phyloP scores from a whole-genome alignment of 1,140 invertebrate species.

The Diploscapter pachys region DNA sequence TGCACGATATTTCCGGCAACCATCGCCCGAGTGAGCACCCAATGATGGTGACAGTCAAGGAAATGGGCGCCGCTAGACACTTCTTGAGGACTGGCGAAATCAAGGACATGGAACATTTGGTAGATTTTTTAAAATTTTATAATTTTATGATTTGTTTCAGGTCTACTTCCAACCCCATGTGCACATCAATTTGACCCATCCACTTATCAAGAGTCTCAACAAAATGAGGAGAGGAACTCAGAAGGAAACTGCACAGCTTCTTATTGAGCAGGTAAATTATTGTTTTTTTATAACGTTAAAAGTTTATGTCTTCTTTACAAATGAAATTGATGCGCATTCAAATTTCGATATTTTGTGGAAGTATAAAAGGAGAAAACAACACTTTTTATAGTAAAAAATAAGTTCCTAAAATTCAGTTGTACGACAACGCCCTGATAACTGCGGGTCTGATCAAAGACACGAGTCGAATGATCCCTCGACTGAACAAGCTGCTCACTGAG shows the following conservation, averaged over 20 bases:
- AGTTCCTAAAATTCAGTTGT: conserved; percentile 68
- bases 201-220: conserved; percentile 82
- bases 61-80: conserved; percentile 90
- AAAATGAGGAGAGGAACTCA: conserved; percentile 70
- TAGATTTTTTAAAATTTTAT: background rate
- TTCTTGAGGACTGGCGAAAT: conserved; percentile 78
- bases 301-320: background rate
- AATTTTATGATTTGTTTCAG: background rate
- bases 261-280: conserved; percentile 75
- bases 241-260: conserved; percentile 75
- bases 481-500: conserved; percentile 80
- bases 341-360: background rate
- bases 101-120: conserved; percentile 74
- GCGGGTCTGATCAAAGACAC: conserved; percentile 92
- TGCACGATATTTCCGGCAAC: conserved; percentile 74
- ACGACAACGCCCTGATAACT: conserved; percentile 87
- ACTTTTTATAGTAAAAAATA: background rate
- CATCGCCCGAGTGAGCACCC: conserved; percentile 80
- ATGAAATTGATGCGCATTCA: background rate
- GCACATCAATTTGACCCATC: conserved; percentile 86
- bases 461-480: conserved; percentile 73
- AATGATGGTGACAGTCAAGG: conserved; percentile 81
- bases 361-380: background rate
- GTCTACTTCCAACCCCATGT: conserved; percentile 81
- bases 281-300: background rate